Percentiles rank a stretch among this genome's conserved stretches.
phyloP scores from a whole-genome alignment of 37 sponge, comb jelly and placozoan species.

The Beroe forskalii region DNA sequence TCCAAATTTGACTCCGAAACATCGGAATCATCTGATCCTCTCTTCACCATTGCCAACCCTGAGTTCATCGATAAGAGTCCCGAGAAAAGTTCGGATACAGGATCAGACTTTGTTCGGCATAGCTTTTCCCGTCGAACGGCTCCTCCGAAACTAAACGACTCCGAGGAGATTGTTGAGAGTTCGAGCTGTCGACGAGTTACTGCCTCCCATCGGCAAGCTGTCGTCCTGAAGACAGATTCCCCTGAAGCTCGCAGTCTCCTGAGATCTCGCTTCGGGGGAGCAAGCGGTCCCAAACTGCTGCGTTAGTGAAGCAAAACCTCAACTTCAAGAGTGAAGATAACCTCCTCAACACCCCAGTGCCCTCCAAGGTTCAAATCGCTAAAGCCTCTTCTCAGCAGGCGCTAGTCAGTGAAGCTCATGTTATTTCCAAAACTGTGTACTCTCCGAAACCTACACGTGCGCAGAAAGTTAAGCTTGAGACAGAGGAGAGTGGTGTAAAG shows the following conservation, averaged over 20 bases:
- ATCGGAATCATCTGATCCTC: not conserved
- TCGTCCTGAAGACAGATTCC: conserved; percentile 32
- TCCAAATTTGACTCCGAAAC: not conserved
- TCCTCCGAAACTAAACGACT: conserved; percentile 2
- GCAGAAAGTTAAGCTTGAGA: conserved; percentile 39
- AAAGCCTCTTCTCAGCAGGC: conserved; percentile 23
- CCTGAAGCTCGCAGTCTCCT: conserved; percentile 15
- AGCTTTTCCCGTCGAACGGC: conserved; percentile 11
- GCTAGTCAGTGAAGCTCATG: not conserved
- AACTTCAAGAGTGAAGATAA: conserved; percentile 4
- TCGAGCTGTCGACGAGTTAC: not conserved
- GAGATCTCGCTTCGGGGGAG: not conserved
- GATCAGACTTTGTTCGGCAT: not conserved
- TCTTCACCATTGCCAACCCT: conserved; percentile 41
- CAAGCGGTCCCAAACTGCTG: not conserved
- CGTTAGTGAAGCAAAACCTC: not conserved
- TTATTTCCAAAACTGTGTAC: conserved; percentile 5
- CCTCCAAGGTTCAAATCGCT: not conserved
- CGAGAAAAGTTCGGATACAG: not conserved
- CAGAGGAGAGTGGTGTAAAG: not conserved
- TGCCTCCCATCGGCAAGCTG: not conserved
- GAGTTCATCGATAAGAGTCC: not conserved
- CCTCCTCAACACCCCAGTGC: not conserved
- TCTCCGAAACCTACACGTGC: conserved; percentile 46
- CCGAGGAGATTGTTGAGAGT: not conserved